Percentiles rank a stretch among this genome's conserved stretches.
Evolutionary conservation across 2,113 vertebrate genomes (phyloP).

Genomic region (Podarcis muralis): DNA sequence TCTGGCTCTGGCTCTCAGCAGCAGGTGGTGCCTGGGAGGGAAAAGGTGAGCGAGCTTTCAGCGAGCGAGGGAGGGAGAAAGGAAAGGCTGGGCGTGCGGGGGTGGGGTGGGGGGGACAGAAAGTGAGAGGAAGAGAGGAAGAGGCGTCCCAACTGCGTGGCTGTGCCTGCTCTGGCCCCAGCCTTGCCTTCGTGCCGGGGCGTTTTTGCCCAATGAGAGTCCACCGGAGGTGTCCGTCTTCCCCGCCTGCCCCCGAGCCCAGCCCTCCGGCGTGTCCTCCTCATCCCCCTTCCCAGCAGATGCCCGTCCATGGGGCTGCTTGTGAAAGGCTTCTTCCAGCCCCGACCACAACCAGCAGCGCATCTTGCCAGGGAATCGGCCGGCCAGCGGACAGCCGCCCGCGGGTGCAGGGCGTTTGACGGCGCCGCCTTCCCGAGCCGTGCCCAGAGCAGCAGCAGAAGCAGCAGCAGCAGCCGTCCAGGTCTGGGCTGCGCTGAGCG

Average conservation of each 20-base stretch:
- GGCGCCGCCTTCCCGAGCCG: not conserved
- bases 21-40: constrained; percentile 30
- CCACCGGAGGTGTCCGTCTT: constrained; percentile 69
- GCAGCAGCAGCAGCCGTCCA: not conserved
- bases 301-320: constrained; percentile 24
- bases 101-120: not conserved
- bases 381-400: constrained; percentile 1
- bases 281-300: constrained; percentile 29
- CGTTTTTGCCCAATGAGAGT: constrained; percentile 77
- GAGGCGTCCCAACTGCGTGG: constrained; percentile 21
- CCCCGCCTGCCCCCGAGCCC: constrained; percentile 58
- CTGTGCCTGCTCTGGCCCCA: constrained; percentile 38
- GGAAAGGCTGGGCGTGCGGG: too few relatives aligned
- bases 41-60: constrained; percentile 1
- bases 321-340: not conserved
- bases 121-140: not conserved
- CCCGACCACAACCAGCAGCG: not conserved
- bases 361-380: not conserved
- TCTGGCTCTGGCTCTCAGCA: not conserved
- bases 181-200: constrained; percentile 56
- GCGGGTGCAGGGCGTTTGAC: not conserved
- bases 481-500: not conserved
- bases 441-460: not conserved
- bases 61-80: not conserved
- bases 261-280: constrained; percentile 51